A percentile compares a stretch with the other conserved stretches of the same genome.
Conservation (phyloP, 2,888 invertebrate genomes). For the Synergus gifuensis region DNA sequence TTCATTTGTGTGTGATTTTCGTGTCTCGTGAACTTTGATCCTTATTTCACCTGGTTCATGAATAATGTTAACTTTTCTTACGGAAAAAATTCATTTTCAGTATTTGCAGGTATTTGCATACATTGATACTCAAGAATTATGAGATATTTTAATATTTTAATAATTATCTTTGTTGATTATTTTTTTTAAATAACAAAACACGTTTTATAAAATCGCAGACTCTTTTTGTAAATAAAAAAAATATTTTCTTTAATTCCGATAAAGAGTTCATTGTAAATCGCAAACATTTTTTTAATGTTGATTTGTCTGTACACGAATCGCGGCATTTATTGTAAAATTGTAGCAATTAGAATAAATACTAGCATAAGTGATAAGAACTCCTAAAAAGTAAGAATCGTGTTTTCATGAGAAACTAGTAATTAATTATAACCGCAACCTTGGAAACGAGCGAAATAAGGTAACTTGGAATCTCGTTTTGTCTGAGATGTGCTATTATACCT, state of each 20-base stretch:
- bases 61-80: not conserved
- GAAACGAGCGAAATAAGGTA: not conserved
- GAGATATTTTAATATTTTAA: not conserved
- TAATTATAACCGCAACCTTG: slow-evolving; percentile 26
- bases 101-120: not conserved
- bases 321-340: not conserved
- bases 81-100: not conserved
- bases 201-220: not conserved
- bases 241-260: not conserved
- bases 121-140: not conserved
- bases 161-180: too few species aligned
- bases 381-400: not conserved
- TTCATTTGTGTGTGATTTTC: not conserved
- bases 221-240: not conserved
- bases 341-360: slow-evolving; percentile 7
- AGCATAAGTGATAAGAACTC: not conserved
- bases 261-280: not conserved
- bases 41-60: not conserved
- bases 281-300: not conserved
- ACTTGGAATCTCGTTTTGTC: not conserved
- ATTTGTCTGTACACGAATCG: not conserved
- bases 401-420: not conserved
- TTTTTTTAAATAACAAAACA: not conserved
- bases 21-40: not conserved
- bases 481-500: not conserved